A percentile compares a stretch with the other conserved stretches of the same genome.
Conservation (phyloP, 2,888 invertebrate species). For the Agrotis clavis region DNA sequence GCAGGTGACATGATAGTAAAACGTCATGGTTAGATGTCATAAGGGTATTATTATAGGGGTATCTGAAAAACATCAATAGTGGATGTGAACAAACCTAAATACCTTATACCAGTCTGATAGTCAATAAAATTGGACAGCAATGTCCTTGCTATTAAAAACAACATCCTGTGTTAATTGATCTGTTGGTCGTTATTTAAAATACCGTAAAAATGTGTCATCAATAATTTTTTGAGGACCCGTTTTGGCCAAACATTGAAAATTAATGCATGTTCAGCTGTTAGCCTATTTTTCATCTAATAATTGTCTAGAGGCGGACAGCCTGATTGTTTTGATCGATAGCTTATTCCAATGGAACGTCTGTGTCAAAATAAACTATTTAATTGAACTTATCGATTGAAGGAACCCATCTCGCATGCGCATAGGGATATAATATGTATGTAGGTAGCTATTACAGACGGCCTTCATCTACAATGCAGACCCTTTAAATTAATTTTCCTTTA, state of each 20-base stretch:
- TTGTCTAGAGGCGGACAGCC: background rate
- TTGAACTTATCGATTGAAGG: conserved; percentile 40
- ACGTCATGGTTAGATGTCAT: background rate
- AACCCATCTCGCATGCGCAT: conserved; percentile 48
- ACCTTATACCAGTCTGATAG: background rate
- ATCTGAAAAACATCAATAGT: background rate
- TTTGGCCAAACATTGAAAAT: background rate
- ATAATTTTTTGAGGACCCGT: too few species aligned
- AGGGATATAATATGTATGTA: conserved; percentile 32
- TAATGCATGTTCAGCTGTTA: background rate
- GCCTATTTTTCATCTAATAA: background rate
- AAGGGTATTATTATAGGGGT: too few species aligned
- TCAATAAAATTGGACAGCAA: background rate
- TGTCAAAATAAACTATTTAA: conserved; percentile 41
- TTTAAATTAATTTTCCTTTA: conserved; percentile 15
- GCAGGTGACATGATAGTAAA: background rate
- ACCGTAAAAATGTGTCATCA: too few species aligned
- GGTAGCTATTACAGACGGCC: conserved; percentile 1
- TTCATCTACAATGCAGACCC: conserved; percentile 20
- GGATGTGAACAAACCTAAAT: background rate
- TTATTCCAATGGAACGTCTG: background rate
- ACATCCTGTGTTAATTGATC: background rate
- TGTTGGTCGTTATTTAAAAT: background rate
- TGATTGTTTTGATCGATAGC: background rate
- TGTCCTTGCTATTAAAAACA: background rate